These are phyloP conservation scores for Sminthopsis crassicaudata DNA, from an alignment of 2,113 vertebrate genomes.

Conservation along the genomic window DNA sequence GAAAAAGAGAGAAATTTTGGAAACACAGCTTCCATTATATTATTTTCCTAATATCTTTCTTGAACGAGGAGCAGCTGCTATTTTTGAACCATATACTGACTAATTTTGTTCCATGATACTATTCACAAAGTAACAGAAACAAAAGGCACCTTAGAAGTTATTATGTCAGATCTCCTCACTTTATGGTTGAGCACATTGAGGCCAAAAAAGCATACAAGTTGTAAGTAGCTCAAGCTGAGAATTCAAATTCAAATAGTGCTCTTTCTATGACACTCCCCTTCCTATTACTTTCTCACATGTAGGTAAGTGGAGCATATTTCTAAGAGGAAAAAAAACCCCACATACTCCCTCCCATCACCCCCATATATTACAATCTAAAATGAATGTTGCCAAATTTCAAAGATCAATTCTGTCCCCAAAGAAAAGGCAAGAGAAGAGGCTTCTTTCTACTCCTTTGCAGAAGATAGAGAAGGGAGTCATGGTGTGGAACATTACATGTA, in stretches of 20 bases:
- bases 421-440: too few relatives aligned
- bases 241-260: neutral
- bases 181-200: neutral
- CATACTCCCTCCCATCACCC: too few relatives aligned
- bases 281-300: neutral
- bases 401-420: too few relatives aligned
- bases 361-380: neutral
- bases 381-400: neutral
- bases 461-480: neutral
- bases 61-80: constrained; percentile 32
- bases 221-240: neutral
- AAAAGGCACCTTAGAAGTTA: neutral
- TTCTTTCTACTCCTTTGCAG: neutral
- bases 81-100: neutral
- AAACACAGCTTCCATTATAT: neutral
- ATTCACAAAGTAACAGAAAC: neutral
- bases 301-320: neutral
- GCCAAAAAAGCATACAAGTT: too few relatives aligned
- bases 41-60: constrained; percentile 34
- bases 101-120: constrained; percentile 45
- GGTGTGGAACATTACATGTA: neutral
- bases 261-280: neutral
- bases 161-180: neutral
- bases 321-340: too few relatives aligned
- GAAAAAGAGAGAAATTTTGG: neutral